Conservation (phyloP, 2,113 vertebrate genomes). For the Gavia stellata region DNA sequence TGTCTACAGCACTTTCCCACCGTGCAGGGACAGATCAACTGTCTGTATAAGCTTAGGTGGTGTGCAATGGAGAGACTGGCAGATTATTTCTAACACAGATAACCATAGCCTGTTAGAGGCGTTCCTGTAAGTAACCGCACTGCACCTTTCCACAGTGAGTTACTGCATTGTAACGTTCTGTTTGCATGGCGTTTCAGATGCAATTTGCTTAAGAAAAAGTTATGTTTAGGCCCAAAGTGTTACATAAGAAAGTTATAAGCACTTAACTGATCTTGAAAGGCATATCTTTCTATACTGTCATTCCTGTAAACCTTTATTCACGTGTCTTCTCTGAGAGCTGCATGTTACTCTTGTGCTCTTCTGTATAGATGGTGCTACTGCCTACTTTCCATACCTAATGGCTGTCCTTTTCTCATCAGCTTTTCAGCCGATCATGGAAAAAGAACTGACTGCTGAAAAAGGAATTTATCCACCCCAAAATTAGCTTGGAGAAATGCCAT, state of each 20-base stretch:
- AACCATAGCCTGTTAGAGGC: neutral
- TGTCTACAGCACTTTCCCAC: neutral
- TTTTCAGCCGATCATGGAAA: neutral
- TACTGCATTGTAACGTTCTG: neutral
- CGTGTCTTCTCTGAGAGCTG: neutral
- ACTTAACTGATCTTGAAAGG: neutral
- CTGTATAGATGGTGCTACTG: neutral
- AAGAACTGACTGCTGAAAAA: neutral
- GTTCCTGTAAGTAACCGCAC: neutral
- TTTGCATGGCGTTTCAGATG: neutral
- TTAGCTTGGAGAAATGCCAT: constrained; percentile 25
- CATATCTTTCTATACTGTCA: neutral
- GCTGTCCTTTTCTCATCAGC: neutral
- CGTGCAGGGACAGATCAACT: neutral
- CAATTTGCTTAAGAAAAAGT: neutral
- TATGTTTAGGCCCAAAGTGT: neutral
- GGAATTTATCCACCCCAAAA: neutral
- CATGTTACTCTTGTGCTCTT: neutral
- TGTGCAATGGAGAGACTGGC: neutral
- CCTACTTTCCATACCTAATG: neutral
- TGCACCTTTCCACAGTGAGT: neutral
- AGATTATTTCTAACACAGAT: neutral
- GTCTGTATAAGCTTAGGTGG: neutral
- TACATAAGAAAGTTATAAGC: neutral
- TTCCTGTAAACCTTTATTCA: neutral